Base-by-base conservation (phyloP, 1,140 invertebrate species). In the Steinernema khuongi region DNA sequence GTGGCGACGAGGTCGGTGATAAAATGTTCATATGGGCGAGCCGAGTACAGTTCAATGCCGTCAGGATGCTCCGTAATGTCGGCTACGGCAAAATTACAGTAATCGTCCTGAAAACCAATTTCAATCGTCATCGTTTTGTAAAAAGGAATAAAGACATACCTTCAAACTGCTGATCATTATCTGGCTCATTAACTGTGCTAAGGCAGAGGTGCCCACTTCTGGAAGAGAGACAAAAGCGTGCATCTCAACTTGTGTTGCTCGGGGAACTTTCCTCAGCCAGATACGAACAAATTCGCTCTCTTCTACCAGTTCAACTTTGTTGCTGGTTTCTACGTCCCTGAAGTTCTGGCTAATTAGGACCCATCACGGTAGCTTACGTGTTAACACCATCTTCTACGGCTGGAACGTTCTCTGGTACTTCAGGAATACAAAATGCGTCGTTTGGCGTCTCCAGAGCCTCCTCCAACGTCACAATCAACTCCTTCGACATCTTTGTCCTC, bases 231-330 rank as follows among this genome's bases (percentile, higher is more conserved):
- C 71, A 87, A 31, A 28, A 2, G 94, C 89, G 60, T 89, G 90
- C 74, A 93, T 87, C 82, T 90, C 91, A 0, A 91, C 90, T 87
- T 95, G 97, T 0, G 96, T 95, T 68, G 96, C 87, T 4, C 90
- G 86, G 87, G 92, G 92, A 90, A 86, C 97, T 95, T 86, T 95
- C 92, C 84, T 96, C 94, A 91, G 95, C 95, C 95, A 98, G 0
- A 94, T 86, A 77, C 93, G 87, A 75, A 91, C 88, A 50, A 93
- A 87, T 0, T 90, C 88, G 2, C 90, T 91, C 80, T 96, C 92
- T n/a, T n/a, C n/a, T n/a, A n/a, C n/a, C n/a, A n/a, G n/a, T n/a
- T n/a, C n/a, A n/a, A n/a, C n/a, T n/a, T n/a, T n/a, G n/a, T n/a
- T n/a, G n/a, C n/a, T n/a, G n/a, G n/a, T n/a, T 85, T 91, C 88